Evolutionary conservation across 2,113 vertebrate species (phyloP), one percentile per base, ranked within the genome.

Genomic region (Pogona vitticeps): DNA sequence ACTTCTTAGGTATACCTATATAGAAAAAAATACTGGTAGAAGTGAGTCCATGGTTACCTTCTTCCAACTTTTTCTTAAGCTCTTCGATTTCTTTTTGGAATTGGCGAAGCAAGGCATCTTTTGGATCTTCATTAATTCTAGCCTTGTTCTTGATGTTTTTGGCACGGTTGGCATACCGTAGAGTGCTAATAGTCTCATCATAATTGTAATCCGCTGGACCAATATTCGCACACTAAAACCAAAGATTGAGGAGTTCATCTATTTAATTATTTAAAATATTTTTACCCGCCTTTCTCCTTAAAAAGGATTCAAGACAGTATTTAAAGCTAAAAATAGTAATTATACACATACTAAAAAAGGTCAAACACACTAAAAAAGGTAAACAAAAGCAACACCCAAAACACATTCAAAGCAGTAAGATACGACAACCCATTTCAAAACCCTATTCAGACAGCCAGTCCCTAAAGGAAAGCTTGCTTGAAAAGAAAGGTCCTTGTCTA

Each of bases 111-210:
- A 99, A 91, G n/a, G 99, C 98, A 86, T 99, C 99, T 90, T 99
- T 99, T 70, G 99, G 99, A 90, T 99, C 99, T 88, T 99, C 99
- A 8, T 99, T 99, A 91, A 99, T 99, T 94, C 98, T 97, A 88
- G 99, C 99, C 95, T 99, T 99, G 94, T 99, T 99, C 96, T 99
- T 99, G 88, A 99, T 99, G 94, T 99, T 99, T 95, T 99, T 99
- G 91, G 99, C 99, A 90, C 99, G 95, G 80, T 99, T 99, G 58
- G 99, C 99, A n/a, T 99, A 99, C 83, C 99, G 97, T 72, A 99
- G 96, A 0, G 98, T 99, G 92, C 99, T 99, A 93, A 99, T 99
- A 75, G 99, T 99, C 95, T 99, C 99, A 82, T 99, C 99, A 0
- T 99, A 99, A 94, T 99, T 99, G 91, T 99, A 99, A 94, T 99